Evolutionary conservation across 2,888 invertebrate genomes (phyloP), one percentile per base, ranked within the genome.

Genomic region (Auanema sp.): DNA sequence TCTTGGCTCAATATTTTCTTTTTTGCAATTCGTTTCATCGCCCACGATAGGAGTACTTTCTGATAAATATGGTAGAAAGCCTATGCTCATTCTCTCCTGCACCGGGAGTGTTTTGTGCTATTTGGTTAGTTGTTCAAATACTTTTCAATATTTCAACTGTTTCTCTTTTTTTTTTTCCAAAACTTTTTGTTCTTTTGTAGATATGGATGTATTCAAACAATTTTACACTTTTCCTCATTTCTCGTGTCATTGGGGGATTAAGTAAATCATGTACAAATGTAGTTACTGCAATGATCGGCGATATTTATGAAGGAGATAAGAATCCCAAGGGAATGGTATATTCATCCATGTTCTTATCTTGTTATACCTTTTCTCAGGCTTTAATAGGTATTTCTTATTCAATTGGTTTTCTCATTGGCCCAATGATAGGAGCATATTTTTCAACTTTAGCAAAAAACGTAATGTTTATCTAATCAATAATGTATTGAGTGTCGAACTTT

Each of bases 251-350:
- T 69, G 96, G 96, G 14, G 97, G 98, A 0, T 87, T 97, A 23
- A 93, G 93, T 85, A 96, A 97, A 87, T 96, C 95, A 24, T 98
- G 97, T 85, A 91, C 98, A 14, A 93, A 93, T 74, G 88, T 98
- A 24, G 91, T 92, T 65, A 93, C 94, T 89, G 94, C 97, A 1
- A 90, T 97, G 61, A 91, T 97, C 43, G 90, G 94, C 0, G 98
- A 98, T 87, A 90, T 92, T 10, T 91, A 92, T 1, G 89, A 90
- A 65, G 88, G 89, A 56, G 89, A 90, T 79, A 90, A 90, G n/a
- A 88, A 96, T 79, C 92, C 92, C 43, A 90, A 89, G 84, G 95
- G 93, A 83, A 97, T 97, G 97, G 93, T 92, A 87, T 47, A 66
- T 8, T 42, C 14, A 25, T 40, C 33, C 41, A 33, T 40, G 16